phyloP scores from a whole-genome alignment of 35 echinoderm and acorn worm genomes.

The Amphiura filiformis region DNA sequence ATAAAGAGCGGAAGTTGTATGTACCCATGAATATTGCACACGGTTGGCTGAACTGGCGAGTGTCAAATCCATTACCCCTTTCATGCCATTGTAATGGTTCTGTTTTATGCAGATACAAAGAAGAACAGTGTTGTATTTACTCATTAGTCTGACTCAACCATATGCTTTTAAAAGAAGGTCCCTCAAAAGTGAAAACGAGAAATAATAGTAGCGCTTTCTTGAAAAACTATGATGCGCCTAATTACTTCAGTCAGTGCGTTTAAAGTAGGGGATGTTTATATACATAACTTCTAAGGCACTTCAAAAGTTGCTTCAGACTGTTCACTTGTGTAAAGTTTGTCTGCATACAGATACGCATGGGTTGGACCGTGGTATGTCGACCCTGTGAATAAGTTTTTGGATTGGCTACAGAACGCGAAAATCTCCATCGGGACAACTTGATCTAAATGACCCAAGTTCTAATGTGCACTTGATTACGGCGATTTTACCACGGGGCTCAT shows the following conservation, averaged over 20 bases:
- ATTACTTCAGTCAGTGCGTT: not conserved
- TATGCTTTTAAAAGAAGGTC: not conserved
- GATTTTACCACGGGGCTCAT: slow-evolving; percentile 1
- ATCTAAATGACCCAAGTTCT: slow-evolving; percentile 1
- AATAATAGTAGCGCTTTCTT: not conserved
- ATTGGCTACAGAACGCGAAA: not conserved
- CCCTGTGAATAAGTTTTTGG: not conserved
- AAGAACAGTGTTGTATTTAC: not conserved
- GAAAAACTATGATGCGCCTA: not conserved
- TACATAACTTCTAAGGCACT: too few species aligned
- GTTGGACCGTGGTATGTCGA: not conserved
- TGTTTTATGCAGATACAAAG: not conserved
- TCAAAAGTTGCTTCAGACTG: too few species aligned
- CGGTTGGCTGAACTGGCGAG: not conserved
- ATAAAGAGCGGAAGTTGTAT: not conserved
- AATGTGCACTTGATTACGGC: slow-evolving; percentile 7
- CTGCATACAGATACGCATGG: not conserved
- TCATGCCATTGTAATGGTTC: not conserved
- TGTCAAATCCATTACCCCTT: not conserved
- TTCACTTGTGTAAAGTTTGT: not conserved
- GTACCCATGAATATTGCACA: not conserved
- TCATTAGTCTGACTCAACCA: not conserved
- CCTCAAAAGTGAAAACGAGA: not conserved
- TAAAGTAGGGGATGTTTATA: too few species aligned
- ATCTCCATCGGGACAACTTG: not conserved